Evolutionary conservation across 2,888 invertebrate genomes (phyloP), one percentile per base, ranked within the genome.

Genomic region (Choristoneura rosaceana): DNA sequence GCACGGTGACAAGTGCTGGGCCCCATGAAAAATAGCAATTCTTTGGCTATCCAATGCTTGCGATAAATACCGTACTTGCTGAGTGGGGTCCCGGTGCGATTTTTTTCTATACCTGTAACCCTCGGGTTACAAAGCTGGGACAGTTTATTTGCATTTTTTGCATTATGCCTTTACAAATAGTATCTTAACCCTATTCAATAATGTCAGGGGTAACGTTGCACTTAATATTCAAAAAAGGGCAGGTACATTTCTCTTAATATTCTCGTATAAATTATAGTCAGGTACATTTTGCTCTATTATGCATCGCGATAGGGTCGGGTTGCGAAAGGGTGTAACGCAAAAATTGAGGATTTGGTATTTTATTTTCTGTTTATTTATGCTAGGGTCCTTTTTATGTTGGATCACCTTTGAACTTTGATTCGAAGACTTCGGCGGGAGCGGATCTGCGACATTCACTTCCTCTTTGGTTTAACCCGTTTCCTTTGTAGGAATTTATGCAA

Each of bases 231-330:
- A 91, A 90, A 90, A 71, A 91, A 94, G 93, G 94, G 94, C 94
- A 94, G 94, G 94, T 94, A 94, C 94, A 93, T 94, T 93, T 92
- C 91, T 91, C 90, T 91, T 92, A 94, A 94, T 93, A 93, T 91
- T 94, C 91, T 93, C 92, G 94, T 93, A 94, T 94, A 94, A 94
- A 94, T 94, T 94, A 94, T 89, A 94, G 92, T 93, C 94, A 94
- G 94, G 94, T 94, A 94, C 93, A 94, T 92, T 93, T 91, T 88
- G 86, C 84, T 86, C 84, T 91, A 92, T 94, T 94, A 92, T 94
- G 89, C 87, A 87, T 82, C 86, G 87, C 88, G 80, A 78, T 79
- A 84, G 87, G 88, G 82, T 80, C 75, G 75, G 73, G 67, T 79
- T 69, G 77, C 81, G 47, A 84, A 92, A 90, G 70, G 86, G 76